phyloP scores from a whole-genome alignment of 1,140 invertebrate genomes.

The Gyrodactylus bullatarudis region DNA sequence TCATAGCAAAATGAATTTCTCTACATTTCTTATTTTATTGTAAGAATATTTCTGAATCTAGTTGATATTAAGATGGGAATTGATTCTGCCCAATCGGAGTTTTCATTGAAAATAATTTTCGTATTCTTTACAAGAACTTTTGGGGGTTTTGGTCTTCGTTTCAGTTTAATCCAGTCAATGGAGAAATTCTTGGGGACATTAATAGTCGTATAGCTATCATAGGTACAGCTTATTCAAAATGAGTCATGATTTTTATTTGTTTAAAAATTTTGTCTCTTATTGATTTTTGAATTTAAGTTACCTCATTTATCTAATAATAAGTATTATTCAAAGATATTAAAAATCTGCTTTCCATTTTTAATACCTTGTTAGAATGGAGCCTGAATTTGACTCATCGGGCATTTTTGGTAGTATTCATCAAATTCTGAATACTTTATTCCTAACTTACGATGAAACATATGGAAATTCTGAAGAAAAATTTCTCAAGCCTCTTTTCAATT shows the following conservation, averaged over 20 bases:
- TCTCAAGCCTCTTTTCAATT: background rate
- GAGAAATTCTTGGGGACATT: constrained; percentile 53
- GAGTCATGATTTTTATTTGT: too few relatives aligned
- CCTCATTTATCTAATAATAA: too few relatives aligned
- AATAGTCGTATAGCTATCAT: constrained; percentile 41
- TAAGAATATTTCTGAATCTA: too few relatives aligned
- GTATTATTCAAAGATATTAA: too few relatives aligned
- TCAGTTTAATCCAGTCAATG: constrained; percentile 11
- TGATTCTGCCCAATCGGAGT: background rate
- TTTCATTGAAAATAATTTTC: too few relatives aligned
- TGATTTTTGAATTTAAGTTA: too few relatives aligned
- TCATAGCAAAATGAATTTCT: too few relatives aligned
- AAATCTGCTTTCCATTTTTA: too few relatives aligned
- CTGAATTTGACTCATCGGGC: background rate
- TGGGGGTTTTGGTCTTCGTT: background rate
- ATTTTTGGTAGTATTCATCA: background rate
- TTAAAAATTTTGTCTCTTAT: too few relatives aligned
- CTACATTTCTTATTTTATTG: too few relatives aligned
- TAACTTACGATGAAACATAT: background rate
- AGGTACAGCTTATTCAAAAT: constrained; percentile 24
- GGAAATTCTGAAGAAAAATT: background rate
- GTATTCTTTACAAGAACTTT: background rate
- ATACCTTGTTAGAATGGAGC: background rate
- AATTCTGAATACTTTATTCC: background rate
- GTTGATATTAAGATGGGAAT: too few relatives aligned